A percentile compares a stretch with the other conserved stretches of the same genome.
Conservation (phyloP, 2,113 vertebrate species). For the Petaurus breviceps region DNA sequence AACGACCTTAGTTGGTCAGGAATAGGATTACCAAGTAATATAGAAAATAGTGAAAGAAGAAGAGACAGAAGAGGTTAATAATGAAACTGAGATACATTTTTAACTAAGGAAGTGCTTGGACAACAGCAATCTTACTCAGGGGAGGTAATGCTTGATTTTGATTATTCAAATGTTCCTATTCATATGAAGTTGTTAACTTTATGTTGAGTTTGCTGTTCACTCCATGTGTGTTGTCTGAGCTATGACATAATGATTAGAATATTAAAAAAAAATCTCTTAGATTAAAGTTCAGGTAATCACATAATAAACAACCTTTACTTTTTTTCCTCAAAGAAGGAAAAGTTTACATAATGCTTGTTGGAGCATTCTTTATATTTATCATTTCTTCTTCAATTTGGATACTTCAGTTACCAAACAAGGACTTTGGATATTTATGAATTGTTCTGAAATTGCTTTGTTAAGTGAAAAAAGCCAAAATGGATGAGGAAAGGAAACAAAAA, state of each 20-base stretch:
- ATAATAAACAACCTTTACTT: not conserved
- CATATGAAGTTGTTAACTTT: slow-evolving; percentile 28
- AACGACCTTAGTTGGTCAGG: too few species aligned
- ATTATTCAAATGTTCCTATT: slow-evolving; percentile 23
- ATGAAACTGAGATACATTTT: too few species aligned
- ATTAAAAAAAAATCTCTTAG: too few species aligned
- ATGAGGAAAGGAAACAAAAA: too few species aligned
- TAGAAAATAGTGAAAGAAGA: too few species aligned
- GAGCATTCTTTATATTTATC: not conserved
- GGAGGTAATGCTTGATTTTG: slow-evolving; percentile 6
- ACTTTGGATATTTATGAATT: slow-evolving; percentile 16
- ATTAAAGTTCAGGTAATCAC: too few species aligned
- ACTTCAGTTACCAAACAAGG: not conserved
- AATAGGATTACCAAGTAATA: too few species aligned
- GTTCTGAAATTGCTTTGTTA: slow-evolving; percentile 6
- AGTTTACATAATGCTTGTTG: not conserved
- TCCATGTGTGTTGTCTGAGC: slow-evolving; percentile 32
- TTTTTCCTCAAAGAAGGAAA: slow-evolving; percentile 4
- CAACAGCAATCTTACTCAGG: not conserved
- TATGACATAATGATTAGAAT: slow-evolving; percentile 28
- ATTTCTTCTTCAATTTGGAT: slow-evolving; percentile 13
- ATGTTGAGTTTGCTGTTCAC: slow-evolving; percentile 3
- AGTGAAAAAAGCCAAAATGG: not conserved
- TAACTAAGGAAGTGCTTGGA: not conserved
- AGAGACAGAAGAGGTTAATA: too few species aligned